phyloP scores from a whole-genome alignment of 2,888 invertebrate genomes.

The Leucania comma region DNA sequence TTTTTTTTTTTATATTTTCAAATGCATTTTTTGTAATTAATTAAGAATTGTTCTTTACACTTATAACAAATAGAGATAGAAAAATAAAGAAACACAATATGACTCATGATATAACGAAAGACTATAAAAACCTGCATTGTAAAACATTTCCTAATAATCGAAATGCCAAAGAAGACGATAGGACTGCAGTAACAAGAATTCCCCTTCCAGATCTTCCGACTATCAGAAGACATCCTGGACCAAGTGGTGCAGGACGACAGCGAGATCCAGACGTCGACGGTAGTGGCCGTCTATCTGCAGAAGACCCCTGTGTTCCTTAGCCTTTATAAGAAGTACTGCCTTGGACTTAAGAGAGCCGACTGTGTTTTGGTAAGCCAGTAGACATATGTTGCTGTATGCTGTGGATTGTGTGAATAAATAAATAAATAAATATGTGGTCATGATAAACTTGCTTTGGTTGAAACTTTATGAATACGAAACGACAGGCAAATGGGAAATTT shows the following conservation, averaged over 20 bases:
- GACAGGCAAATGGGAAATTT: no score
- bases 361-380: conserved; percentile 93
- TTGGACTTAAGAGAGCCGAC: conserved; percentile 96
- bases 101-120: background rate
- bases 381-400: no score
- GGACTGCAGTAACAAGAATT: background rate
- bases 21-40: no score
- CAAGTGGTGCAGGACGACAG: conserved; percentile 94
- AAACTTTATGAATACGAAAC: no score
- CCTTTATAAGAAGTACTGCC: conserved; percentile 95
- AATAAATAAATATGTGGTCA: no score
- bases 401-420: no score
- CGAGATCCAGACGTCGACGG: conserved; percentile 92
- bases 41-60: no score
- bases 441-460: no score
- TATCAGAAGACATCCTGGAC: conserved; percentile 96
- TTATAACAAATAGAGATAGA: no score
- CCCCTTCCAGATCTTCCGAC: conserved; percentile 91
- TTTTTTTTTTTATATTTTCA: no score
- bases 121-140: no score
- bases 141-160: background rate
- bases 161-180: background rate
- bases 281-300: conserved; percentile 93
- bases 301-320: conserved; percentile 94
- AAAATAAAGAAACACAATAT: no score